These are phyloP conservation scores for Cerastis leucographa DNA, from an alignment of 2,888 invertebrate species.

Conservation along the genomic window DNA sequence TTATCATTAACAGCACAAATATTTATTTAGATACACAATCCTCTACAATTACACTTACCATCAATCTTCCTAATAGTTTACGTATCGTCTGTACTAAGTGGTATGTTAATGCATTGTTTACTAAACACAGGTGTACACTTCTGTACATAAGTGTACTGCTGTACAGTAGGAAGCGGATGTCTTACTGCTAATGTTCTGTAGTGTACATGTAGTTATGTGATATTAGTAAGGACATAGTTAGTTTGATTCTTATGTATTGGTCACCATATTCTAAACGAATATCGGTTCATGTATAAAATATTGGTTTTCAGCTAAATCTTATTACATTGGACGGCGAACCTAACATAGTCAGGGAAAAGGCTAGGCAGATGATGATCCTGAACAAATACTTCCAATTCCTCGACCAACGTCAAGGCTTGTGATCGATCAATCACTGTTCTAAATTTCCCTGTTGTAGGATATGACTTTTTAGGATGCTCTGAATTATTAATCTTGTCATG, in stretches of 20 bases:
- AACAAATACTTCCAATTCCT: background rate
- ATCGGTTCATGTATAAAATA: background rate
- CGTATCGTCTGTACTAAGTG: slow-evolving; percentile 56
- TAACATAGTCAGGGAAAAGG: background rate
- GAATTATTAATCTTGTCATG: too few species aligned
- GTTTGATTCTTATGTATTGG: background rate
- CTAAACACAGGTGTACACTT: slow-evolving; percentile 56
- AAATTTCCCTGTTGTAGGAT: background rate
- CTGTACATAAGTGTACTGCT: slow-evolving; percentile 31
- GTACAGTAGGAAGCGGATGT: slow-evolving; percentile 21
- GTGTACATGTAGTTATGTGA: background rate
- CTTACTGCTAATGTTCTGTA: slow-evolving; percentile 12
- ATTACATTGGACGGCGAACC: background rate
- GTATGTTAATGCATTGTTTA: slow-evolving; percentile 74
- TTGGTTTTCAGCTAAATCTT: background rate
- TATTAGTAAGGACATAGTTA: background rate
- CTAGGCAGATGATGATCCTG: background rate
- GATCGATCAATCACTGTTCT: background rate
- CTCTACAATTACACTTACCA: slow-evolving; percentile 34
- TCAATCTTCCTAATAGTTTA: slow-evolving; percentile 56
- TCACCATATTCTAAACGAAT: background rate
- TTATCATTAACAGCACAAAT: slow-evolving; percentile 17
- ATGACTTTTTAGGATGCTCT: too few species aligned
- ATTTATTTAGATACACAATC: slow-evolving; percentile 27
- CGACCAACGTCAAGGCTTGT: background rate